Evolutionary conservation across 2,888 invertebrate species (phyloP).

Genomic region (Psococerastis gibbosa): DNA sequence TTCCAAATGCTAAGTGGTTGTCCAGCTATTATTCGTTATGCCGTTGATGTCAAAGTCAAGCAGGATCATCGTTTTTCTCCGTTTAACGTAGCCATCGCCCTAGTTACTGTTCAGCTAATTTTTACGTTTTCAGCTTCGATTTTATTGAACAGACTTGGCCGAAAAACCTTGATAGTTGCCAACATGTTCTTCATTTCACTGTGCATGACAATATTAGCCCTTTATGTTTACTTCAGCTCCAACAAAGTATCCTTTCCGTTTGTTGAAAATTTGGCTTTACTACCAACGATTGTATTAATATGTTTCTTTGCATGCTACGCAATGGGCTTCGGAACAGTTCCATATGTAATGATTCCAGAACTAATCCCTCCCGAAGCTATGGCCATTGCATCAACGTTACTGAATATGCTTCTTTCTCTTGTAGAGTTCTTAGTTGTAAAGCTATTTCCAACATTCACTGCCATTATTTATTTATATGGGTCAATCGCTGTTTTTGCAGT

Average conservation of each 20-base stretch:
- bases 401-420: background rate
- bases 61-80: background rate
- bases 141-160: background rate
- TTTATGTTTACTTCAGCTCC: too few species aligned
- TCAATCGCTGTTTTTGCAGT: background rate
- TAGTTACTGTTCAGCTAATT: background rate
- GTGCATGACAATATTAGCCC: too few species aligned
- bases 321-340: slow-evolving; percentile 3
- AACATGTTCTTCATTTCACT: too few species aligned
- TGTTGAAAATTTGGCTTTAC: background rate
- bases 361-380: background rate
- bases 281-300: background rate
- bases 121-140: background rate
- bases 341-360: slow-evolving; percentile 5
- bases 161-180: background rate
- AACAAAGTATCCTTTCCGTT: too few species aligned
- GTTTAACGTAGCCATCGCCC: background rate
- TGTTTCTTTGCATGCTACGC: background rate
- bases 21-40: slow-evolving; percentile 3
- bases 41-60: background rate
- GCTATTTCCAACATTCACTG: background rate
- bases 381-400: background rate
- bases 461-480: background rate
- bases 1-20: slow-evolving; percentile 6
- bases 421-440: slow-evolving; percentile 1